Percentiles rank a stretch among this genome's conserved stretches.
Conservation (phyloP, 2,888 invertebrate species). For the Nemotelus nigrinus region DNA sequence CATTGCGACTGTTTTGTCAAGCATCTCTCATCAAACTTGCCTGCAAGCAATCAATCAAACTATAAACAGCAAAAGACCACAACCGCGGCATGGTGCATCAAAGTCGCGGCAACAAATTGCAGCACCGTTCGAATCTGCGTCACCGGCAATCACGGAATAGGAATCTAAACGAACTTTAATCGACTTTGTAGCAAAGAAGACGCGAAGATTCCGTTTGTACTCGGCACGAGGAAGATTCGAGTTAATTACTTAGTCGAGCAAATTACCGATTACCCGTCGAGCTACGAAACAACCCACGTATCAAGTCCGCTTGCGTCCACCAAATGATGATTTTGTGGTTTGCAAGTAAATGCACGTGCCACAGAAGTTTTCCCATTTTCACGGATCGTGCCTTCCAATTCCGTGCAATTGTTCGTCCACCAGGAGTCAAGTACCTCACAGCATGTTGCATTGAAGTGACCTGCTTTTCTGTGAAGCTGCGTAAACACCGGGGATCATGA, state of each 20-base stretch:
- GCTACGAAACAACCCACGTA: not conserved
- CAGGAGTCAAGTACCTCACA: constrained; percentile 40
- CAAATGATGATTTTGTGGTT: constrained; percentile 21
- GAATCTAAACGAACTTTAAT: constrained; percentile 42
- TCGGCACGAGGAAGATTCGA: constrained; percentile 24
- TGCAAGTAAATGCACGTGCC: constrained; percentile 32
- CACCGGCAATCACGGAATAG: constrained; percentile 32
- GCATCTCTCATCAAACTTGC: constrained; percentile 5
- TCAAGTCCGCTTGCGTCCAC: not conserved
- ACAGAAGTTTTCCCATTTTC: not conserved
- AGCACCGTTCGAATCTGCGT: not conserved
- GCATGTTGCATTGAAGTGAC: constrained; percentile 21
- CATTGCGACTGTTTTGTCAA: not conserved
- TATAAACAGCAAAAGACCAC: constrained; percentile 31
- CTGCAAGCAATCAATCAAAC: constrained; percentile 36
- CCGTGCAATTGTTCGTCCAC: constrained; percentile 25
- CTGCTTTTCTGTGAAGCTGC: constrained; percentile 15
- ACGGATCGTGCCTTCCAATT: constrained; percentile 13
- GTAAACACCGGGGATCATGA: constrained; percentile 7
- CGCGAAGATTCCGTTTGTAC: not conserved
- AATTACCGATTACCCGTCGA: constrained; percentile 24
- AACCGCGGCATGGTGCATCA: constrained; percentile 23
- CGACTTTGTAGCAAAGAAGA: constrained; percentile 34
- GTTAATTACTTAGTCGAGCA: constrained; percentile 39
- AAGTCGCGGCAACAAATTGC: constrained; percentile 1